Conservation (phyloP, 2,888 invertebrate species). For the Panzeria rudis region DNA sequence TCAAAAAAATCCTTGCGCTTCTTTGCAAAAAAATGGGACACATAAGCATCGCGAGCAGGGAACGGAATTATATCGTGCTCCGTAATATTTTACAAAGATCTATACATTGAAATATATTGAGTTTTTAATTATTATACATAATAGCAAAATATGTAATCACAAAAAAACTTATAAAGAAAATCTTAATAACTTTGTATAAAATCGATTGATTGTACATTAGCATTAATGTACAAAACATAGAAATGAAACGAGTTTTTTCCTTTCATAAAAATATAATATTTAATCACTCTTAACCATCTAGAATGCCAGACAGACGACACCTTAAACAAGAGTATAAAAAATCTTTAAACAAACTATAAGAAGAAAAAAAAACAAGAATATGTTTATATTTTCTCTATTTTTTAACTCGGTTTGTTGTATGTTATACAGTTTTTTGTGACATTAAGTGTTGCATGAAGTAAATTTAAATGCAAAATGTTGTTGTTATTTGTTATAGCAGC, state of each 20-base stretch:
- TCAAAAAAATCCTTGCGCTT: too few relatives aligned
- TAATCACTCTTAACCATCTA: conserved; percentile 33
- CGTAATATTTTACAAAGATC: neutral
- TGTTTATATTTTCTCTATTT: conserved; percentile 26
- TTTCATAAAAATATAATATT: neutral
- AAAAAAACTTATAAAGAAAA: neutral
- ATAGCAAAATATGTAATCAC: neutral
- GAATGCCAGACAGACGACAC: conserved; percentile 34
- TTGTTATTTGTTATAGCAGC: conserved; percentile 26
- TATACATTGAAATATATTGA: neutral
- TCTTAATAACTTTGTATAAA: neutral
- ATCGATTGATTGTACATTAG: conserved; percentile 18
- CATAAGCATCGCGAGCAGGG: too few relatives aligned
- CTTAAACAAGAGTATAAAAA: conserved; percentile 34
- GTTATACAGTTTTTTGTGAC: conserved; percentile 46
- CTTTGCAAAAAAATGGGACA: too few relatives aligned
- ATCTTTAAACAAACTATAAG: conserved; percentile 9
- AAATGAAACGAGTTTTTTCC: conserved; percentile 23
- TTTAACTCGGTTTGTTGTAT: neutral
- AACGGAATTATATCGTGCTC: too few relatives aligned
- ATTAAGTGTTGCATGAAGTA: conserved; percentile 70
- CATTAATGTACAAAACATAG: conserved; percentile 6
- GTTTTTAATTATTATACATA: neutral
- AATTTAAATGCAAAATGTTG: conserved; percentile 66
- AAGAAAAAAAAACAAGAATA: neutral